These are phyloP conservation scores for Allophyes oxyacanthae DNA, from an alignment of 2,888 invertebrate species.

Conservation along the genomic window DNA sequence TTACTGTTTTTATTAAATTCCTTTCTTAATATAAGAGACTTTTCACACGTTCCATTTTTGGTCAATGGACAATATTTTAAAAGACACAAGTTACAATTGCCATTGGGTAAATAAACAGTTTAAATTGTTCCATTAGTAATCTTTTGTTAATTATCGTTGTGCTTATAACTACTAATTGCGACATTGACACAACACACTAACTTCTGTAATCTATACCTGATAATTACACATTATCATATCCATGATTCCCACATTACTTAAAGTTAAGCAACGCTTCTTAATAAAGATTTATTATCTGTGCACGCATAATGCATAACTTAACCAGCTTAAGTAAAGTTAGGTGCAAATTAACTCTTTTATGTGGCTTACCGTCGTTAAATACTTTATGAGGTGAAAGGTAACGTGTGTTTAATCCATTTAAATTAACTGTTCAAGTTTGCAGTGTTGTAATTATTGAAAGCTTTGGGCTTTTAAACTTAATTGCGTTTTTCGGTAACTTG, in stretches of 20 bases:
- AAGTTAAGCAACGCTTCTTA: conserved; percentile 25
- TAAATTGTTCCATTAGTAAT: no score
- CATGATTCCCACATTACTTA: conserved; percentile 37
- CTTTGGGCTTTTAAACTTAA: no score
- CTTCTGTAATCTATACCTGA: conserved; percentile 8
- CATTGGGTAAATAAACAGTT: no score
- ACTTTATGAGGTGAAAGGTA: conserved; percentile 21
- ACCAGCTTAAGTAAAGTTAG: neutral
- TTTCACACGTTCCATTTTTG: no score
- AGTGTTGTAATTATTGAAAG: no score
- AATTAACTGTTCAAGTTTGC: no score
- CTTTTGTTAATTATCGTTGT: neutral
- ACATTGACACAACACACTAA: conserved; percentile 11
- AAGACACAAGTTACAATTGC: no score
- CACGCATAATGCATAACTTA: conserved; percentile 18
- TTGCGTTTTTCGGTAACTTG: no score
- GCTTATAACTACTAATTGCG: conserved; percentile 7
- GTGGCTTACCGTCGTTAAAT: conserved; percentile 18
- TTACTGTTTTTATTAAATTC: no score
- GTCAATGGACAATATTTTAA: no score
- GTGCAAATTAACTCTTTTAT: conserved; percentile 1
- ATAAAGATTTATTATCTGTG: conserved; percentile 41
- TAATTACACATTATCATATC: conserved; percentile 35
- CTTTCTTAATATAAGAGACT: no score
- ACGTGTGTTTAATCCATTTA: no score